Percentiles rank a stretch among this genome's conserved stretches.
Conservation (phyloP, 2,113 vertebrate species). For the Leuciscus idus region DNA sequence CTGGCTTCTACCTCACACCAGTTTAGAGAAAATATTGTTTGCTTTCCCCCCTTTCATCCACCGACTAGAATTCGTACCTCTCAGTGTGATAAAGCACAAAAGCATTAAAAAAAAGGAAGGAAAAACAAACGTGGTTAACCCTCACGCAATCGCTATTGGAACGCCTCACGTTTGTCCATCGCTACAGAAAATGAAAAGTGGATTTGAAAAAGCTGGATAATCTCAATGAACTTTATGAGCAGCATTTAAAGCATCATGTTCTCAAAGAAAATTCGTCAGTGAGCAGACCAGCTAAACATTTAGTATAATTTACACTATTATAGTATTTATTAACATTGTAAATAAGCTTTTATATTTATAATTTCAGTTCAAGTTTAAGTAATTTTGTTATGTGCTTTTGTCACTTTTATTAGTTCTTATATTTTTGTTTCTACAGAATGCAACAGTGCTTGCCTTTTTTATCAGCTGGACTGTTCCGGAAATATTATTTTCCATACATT, state of each 20-base stretch:
- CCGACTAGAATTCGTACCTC: not conserved
- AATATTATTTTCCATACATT: too few species aligned
- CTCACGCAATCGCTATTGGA: not conserved
- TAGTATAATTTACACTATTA: not conserved
- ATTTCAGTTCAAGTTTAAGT: too few species aligned
- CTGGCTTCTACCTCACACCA: slow-evolving; percentile 9
- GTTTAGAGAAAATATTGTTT: slow-evolving; percentile 31
- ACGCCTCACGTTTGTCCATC: not conserved
- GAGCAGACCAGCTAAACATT: not conserved
- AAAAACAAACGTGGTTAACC: not conserved
- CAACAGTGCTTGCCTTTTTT: too few species aligned
- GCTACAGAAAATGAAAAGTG: not conserved
- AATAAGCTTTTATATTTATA: too few species aligned
- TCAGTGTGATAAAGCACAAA: slow-evolving; percentile 28
- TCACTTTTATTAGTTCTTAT: not conserved
- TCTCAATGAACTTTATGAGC: not conserved
- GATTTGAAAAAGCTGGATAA: not conserved
- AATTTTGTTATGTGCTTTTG: not conserved
- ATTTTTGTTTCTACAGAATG: not conserved
- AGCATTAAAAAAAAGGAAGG: not conserved
- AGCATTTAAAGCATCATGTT: not conserved
- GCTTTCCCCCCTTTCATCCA: not conserved
- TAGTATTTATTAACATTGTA: not conserved
- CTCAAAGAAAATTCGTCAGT: not conserved
- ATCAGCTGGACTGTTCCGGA: too few species aligned